Evolutionary conservation across 2,888 invertebrate species (phyloP).

Genomic region (Mythimna pallens): DNA sequence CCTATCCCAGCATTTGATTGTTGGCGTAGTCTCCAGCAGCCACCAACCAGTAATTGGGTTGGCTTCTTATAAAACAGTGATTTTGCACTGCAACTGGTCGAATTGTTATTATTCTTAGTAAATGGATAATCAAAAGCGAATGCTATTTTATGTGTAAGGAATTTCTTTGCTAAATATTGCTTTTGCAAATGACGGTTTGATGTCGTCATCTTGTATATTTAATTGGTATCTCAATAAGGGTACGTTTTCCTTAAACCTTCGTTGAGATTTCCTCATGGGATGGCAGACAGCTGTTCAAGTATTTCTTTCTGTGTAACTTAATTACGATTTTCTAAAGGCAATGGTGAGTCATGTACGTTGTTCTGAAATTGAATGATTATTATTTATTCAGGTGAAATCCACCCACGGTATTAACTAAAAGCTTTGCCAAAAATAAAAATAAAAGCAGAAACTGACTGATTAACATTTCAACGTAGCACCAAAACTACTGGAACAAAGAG

Average conservation of each 20-base stretch:
- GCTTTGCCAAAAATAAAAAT: background rate
- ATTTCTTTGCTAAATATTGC: conserved; percentile 16
- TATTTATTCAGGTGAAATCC: background rate
- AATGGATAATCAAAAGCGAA: conserved; percentile 9
- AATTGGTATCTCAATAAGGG: conserved; percentile 29
- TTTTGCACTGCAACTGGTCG: conserved; percentile 25
- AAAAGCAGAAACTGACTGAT: too few species aligned
- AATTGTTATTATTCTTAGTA: conserved; percentile 33
- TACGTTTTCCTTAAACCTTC: conserved; percentile 24
- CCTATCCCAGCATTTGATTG: conserved; percentile 26
- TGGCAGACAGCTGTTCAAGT: conserved; percentile 1
- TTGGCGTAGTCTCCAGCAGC: conserved; percentile 15
- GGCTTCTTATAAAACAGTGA: conserved; percentile 27
- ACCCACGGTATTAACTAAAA: background rate
- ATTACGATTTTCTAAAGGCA: background rate
- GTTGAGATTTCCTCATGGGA: conserved; percentile 4
- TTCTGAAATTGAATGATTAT: background rate
- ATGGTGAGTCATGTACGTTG: background rate
- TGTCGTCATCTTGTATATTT: conserved; percentile 24
- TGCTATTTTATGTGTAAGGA: background rate
- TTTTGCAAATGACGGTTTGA: conserved; percentile 20
- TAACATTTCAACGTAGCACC: too few species aligned
- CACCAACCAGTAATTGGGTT: conserved; percentile 49
- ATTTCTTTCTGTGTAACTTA: background rate
- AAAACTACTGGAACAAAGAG: too few species aligned